Base-by-base conservation (phyloP, 2,113 vertebrate genomes). In the Ochotona princeps region DNA sequence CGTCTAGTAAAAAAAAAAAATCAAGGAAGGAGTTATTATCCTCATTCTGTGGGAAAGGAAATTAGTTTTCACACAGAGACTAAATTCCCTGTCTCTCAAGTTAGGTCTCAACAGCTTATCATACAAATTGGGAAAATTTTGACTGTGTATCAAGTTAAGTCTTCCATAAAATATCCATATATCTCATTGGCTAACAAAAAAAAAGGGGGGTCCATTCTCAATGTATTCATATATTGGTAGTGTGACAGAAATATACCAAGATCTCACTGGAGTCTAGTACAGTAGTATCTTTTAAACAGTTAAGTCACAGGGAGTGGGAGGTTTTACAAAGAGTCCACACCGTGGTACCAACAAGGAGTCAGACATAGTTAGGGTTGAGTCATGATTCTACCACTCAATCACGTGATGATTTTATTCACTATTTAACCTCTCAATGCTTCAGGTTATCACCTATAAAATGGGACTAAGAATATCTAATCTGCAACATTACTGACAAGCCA, bases 361-460 rank as follows among this genome's bases (percentile, higher is more conserved):
- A 82, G 67, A 83, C 2, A 93, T 17, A 88, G 21, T 81, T 86
- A 66, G 38, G 47, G 86, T 94, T 96, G 67, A 94, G 94, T 74
- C 25, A 72, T 91, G 49, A 12, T 44, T 91, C 38, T 82, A 66
- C 25, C 44, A 74, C 44, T 92, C 83, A 93, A 23, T 83, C 23
- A 57, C 18, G 61, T 10, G 84, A 17, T 81, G 47, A 94, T 15
- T 32, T 79, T 95, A 57, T 67, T 89, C 57, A 92, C 11, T 83
- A 18, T 70, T 18, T 38, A 95, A 82, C 51, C 17, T 54, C 80
- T 81, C 83, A 38, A 20, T 61, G 44, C 26, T 94, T 95, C 73
- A 85, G 32, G 91, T 91, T 30, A 89, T 89, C 17, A 86, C 11
- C 25, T 87, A 3, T 89, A 91, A 92, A 95, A 89, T 49, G 18